Evolutionary conservation across 2,888 invertebrate genomes (phyloP), one percentile per base, ranked within the genome.

Genomic region (Oasisia sp.): DNA sequence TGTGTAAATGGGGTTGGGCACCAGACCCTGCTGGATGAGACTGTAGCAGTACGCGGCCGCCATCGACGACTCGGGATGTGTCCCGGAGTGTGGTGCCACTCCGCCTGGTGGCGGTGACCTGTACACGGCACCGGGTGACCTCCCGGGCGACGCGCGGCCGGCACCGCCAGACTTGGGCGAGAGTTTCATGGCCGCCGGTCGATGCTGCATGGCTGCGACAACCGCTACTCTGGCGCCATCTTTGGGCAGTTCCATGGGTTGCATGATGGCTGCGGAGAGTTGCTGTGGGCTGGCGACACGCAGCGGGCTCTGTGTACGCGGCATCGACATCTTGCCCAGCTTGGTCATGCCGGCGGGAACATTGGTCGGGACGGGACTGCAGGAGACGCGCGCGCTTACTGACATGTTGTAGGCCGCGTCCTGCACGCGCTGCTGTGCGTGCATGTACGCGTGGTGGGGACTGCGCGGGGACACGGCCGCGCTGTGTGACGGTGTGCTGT

Each of bases 1-100:
- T 97, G 97, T 98, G 94, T 96, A 96, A 92, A 96, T 95, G n/a
- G 96, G 96, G 94, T 96, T 96, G 91, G 96, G 96, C 92, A 96
- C 96, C 89, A 96, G 94, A 89, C 96, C 96, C 94, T 96, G 96
- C 93, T 96, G 96, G 92, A 96, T 96, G 92, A 96, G 94, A 93
- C 95, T 95, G 93, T 95, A 95, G 12, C 95, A 93, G 45, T 94
- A 93, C 92, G 94, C 93, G 91, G 94, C 92, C n/a, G 93, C 92
- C 91, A 94, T 93, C n/a, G 74, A 74, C n/a, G 74, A 74, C 74
- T 74, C 94, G 92, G 94, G 94, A 90, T 94, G 90, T 90, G 93
- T 58, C 32, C 45, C 14, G 7, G 32, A 32, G 32, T 89, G 89
- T 74, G 91, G 90, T 3, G 74, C 74, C 14, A 74, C 7, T 0